Evolutionary conservation across 2,888 invertebrate genomes (phyloP).

Genomic region (Panopea generosa): DNA sequence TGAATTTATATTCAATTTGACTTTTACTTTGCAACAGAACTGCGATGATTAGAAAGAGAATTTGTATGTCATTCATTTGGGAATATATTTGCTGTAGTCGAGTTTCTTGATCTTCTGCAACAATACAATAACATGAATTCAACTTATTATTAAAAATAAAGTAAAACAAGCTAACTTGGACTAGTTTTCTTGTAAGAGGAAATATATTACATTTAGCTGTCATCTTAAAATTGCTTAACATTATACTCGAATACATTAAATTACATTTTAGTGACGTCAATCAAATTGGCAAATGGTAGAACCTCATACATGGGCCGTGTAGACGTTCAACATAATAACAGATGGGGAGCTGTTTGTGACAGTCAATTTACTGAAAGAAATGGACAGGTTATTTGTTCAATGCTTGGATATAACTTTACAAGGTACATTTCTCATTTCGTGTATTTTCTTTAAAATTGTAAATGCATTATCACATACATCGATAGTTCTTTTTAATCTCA

Average conservation of each 20-base stretch:
- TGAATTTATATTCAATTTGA: too few relatives aligned
- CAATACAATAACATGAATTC: too few relatives aligned
- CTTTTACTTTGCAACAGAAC: too few relatives aligned
- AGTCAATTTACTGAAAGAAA: conserved; percentile 14
- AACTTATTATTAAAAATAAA: too few relatives aligned
- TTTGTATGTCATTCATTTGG: too few relatives aligned
- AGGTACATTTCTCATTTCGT: background rate
- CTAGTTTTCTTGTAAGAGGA: background rate
- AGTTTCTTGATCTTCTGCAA: too few relatives aligned
- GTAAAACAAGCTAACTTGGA: too few relatives aligned
- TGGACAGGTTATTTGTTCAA: conserved; percentile 30
- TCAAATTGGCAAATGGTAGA: background rate
- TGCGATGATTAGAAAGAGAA: too few relatives aligned
- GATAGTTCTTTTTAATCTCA: too few relatives aligned
- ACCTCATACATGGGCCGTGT: background rate
- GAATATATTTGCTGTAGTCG: too few relatives aligned
- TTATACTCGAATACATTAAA: background rate
- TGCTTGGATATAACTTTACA: conserved; percentile 12
- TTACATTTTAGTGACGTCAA: background rate
- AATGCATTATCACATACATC: too few relatives aligned
- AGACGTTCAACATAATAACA: background rate
- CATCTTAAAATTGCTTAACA: background rate
- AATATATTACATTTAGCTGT: background rate
- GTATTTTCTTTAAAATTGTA: too few relatives aligned
- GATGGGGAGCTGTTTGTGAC: conserved; percentile 29